phyloP scores from a whole-genome alignment of 1,140 invertebrate genomes.

The Metopolophium dirhodum region DNA sequence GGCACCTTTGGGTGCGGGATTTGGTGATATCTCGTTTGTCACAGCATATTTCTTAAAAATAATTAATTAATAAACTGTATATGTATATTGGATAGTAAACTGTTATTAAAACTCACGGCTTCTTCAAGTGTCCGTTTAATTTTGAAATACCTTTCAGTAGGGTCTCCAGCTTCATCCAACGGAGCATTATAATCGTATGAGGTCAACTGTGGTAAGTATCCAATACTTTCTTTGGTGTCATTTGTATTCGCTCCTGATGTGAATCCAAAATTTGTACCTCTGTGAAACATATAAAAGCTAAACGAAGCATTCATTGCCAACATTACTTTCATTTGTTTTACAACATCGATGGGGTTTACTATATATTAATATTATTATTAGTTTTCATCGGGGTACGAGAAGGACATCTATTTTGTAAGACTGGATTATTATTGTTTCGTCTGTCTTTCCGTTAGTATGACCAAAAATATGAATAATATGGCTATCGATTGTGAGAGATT shows the following conservation, averaged over 20 bases:
- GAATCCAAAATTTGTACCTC: constrained; percentile 76
- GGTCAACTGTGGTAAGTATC: constrained; percentile 66
- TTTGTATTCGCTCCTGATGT: constrained; percentile 69
- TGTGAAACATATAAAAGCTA: constrained; percentile 77
- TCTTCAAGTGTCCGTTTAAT: constrained; percentile 73
- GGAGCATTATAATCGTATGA: constrained; percentile 90
- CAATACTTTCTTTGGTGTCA: constrained; percentile 2
- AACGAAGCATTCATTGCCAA: constrained; percentile 67
- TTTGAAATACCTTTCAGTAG: constrained; percentile 79
- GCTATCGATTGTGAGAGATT: no score
- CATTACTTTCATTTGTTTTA: constrained; percentile 71
- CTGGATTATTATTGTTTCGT: no score
- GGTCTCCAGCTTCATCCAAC: constrained; percentile 80
- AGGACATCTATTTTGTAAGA: no score
- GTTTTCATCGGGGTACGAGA: no score
- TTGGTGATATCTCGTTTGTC: constrained; percentile 60
- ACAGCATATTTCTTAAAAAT: constrained; percentile 64
- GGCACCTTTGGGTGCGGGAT: constrained; percentile 63
- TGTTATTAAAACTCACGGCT: constrained; percentile 63
- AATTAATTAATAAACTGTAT: not conserved
- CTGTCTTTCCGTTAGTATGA: no score
- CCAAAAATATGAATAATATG: no score
- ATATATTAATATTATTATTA: no score
- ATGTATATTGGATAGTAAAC: not conserved
- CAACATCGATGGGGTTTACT: constrained; percentile 66